phyloP scores from a whole-genome alignment of 2,888 invertebrate species.

The Lumbricus terrestris region DNA sequence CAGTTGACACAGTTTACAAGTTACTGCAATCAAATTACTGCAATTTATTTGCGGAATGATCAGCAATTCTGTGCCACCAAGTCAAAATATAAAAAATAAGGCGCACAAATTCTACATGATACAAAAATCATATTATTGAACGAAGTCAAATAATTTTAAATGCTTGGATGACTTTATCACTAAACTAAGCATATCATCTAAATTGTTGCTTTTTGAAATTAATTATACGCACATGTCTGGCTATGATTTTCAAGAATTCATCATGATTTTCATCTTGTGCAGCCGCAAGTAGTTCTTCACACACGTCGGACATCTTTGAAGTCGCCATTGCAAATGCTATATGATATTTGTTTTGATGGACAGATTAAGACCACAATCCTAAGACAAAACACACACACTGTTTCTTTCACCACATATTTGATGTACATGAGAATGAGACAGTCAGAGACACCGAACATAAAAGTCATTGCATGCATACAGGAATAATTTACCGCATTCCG shows the following conservation, averaged over 20 bases:
- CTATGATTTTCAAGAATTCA: background rate
- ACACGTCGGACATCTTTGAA: background rate
- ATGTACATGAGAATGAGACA: background rate
- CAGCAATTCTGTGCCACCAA: background rate
- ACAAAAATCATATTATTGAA: background rate
- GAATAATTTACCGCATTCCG: background rate
- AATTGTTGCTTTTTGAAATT: background rate
- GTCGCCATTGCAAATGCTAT: background rate
- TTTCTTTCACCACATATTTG: background rate
- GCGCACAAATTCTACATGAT: background rate
- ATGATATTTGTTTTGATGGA: background rate
- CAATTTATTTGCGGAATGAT: too few species aligned
- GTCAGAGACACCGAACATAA: background rate
- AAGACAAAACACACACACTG: background rate
- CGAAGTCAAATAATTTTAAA: background rate
- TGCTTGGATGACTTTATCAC: background rate
- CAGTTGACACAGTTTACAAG: too few species aligned
- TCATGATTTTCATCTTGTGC: background rate
- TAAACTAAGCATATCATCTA: background rate
- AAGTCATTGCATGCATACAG: background rate
- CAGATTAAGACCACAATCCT: background rate
- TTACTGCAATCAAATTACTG: background rate
- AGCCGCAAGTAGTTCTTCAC: background rate
- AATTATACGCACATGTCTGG: background rate
- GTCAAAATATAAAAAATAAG: background rate